Base-by-base conservation (phyloP, 1,140 invertebrate species). In the Aradophagus sp. region DNA sequence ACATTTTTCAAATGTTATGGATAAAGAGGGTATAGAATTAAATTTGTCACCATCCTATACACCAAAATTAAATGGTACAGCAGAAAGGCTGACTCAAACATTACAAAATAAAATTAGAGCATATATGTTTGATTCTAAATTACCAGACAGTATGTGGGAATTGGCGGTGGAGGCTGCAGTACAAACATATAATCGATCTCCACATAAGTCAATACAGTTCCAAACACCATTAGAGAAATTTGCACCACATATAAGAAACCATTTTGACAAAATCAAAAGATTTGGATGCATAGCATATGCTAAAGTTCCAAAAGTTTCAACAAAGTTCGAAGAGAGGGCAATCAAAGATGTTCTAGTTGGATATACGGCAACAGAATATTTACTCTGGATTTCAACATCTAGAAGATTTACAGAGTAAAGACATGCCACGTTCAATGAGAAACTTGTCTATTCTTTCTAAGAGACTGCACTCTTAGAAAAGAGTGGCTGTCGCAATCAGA, bases 71-170 rank as follows among this genome's bases (percentile, higher is more conserved):
- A 5, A 23, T 12, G 38, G 32, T 10, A 38, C n/a, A 44, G 12
- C 8, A 15, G 13, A 23, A 44, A 44, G 82, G 81, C 80, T 13
- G 11, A 65, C 8, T 32, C 59, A 11, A 75, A 77, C 2, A n/a
- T 66, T 32, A 1, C 2, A 45, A 31, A 11, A 39, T 14, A 39
- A 23, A 12, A 39, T 23, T 23, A 23, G 20, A 23, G 20, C 20
- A 23, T 23, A 5, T 23, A 23, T 23, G 20, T 5, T 23, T 6
- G 74, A 82, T 36, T 50, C 62, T 11, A 20, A 61, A 5, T 31
- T 83, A 5, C 34, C 42, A 10, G 12, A 55, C 14, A 59, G 36
- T 15, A 77, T 74, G 61, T 84, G 79, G 75, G 74, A 68, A 26
- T 65, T 79, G 42, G 75, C 79, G 5, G 14, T 80, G 4, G 39